A percentile compares a stretch with the other conserved stretches of the same genome.
Evolutionary conservation across 2,797 vertebrate genomes (phyloP).

Genomic region (Erpetoichthys calabaricus): DNA sequence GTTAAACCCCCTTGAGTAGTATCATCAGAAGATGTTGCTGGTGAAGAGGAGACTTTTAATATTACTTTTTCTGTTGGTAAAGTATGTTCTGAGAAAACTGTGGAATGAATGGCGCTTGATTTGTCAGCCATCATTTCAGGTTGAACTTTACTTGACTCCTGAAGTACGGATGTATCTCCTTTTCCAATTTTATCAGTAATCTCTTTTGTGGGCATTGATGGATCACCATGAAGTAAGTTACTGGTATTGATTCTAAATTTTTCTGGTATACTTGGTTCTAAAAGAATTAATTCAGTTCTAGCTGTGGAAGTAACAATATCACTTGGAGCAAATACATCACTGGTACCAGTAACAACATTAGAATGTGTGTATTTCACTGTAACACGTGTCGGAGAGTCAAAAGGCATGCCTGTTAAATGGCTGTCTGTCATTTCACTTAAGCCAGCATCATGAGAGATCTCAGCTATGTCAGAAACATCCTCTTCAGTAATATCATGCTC

Average conservation of each 20-base stretch:
- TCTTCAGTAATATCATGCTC: constrained; percentile 26
- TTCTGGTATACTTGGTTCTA: constrained; percentile 50
- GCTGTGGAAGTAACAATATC: constrained; percentile 51
- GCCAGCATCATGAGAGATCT: constrained; percentile 52
- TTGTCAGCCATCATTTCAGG: constrained; percentile 44
- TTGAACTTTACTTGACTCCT: constrained; percentile 44
- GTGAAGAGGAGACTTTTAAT: constrained; percentile 15
- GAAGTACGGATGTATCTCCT: constrained; percentile 28
- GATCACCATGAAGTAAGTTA: constrained; percentile 31
- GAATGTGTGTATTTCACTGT: constrained; percentile 49
- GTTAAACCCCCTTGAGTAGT: constrained; percentile 6
- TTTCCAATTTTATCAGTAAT: constrained; percentile 14
- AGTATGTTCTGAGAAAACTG: constrained; percentile 23
- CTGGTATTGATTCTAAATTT: constrained; percentile 26
- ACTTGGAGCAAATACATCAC: constrained; percentile 19
- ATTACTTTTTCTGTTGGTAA: constrained; percentile 18
- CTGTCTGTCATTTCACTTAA: constrained; percentile 23
- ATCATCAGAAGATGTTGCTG: constrained; percentile 26
- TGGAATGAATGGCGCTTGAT: constrained; percentile 39
- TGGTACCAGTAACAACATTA: constrained; percentile 16
- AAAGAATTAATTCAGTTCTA: constrained; percentile 51
- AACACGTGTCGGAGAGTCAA: constrained; percentile 44
- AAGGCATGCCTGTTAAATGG: background rate
- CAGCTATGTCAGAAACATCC: constrained; percentile 28
- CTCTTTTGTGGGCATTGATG: constrained; percentile 4